Evolutionary conservation across 2,888 invertebrate genomes (phyloP), one percentile per base, ranked within the genome.

Genomic region (Micoletzkya japonica): DNA sequence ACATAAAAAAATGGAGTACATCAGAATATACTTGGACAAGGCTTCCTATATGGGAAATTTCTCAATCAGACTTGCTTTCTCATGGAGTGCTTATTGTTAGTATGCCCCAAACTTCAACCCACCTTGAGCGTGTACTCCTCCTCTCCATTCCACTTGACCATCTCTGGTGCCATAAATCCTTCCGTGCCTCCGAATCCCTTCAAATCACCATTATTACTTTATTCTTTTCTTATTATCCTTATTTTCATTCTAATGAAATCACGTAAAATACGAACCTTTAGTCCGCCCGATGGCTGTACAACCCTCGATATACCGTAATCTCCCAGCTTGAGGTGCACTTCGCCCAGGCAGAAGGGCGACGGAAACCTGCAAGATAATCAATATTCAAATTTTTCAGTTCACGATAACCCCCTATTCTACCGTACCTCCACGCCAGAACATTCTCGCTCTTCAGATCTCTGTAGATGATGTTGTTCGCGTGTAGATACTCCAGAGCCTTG

Each of bases 121-220:
- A 92, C 92, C 90, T 97, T 97, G 85, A 96, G 95, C 0, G 95
- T 97, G 81, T 98, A 98, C 81, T 96, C 95, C 86, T 96, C 95
- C 86, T 97, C 97, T 0, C 98, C 98, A 86, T 96, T 97, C 87
- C 94, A 95, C 60, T 94, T 90, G 89, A 97, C 93, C 77, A 98
- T 97, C 89, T 98, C 97, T 0, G 97, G 98, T 2, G 97, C 98
- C 93, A 98, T 98, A 86, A 96, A 98, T 0, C 97, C 97, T 87
- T 95, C 95, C 0, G 98, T 98, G 1, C 98, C 97, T 0, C 96
- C 97, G 88, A 96, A 97, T 0, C 98, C 97, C 86, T 68, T 58
- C 4, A 61, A 20, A 6, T 37, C 37, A 3, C 54, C 70, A n/a
- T n/a, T n/a, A n/a, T n/a, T n/a, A n/a, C n/a, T n/a, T 26, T 10